Base-by-base conservation (phyloP, 2,113 vertebrate genomes). In the Lota lota region DNA sequence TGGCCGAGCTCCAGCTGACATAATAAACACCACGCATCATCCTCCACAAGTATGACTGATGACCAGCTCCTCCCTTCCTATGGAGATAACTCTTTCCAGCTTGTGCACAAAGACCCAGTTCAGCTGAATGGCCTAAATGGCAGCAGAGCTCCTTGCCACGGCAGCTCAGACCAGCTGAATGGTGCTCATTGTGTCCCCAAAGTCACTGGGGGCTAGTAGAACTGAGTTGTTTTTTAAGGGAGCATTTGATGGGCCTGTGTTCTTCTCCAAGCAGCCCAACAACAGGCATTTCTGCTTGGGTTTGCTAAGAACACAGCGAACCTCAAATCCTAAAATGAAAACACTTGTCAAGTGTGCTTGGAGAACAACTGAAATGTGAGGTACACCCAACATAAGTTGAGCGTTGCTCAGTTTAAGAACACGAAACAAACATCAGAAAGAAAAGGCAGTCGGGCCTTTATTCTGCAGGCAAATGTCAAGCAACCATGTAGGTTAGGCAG, bases 171-270 rank as follows among this genome's bases (percentile, higher is more conserved):
- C 78, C 81, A 73, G 77, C 85, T 91, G 84, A 92, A 91, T 91
- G 83, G 86, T 87, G 71, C 70, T 87, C 86, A 91, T 91, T 92
- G 90, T 92, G 89, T 89, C 80, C 67, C 78, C 64, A 58, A 65
- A 75, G 85, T 88, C 90, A 88, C 87, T 84, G 84, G 84, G 85
- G 84, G 86, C 83, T 79, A 14, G 65, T 76, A 88, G 80, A 87
- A 86, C 73, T 80, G 69, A 83, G 68, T 70, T 84, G 83, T 79
- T 89, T 88, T 89, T 87, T 83, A 90, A 88, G 79, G 85, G 73
- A 75, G 88, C 69, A 83, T 88, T 91, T 90, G 83, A 78, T 85
- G 85, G 15, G 58, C 72, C 81, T 74, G 69, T 63, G 73, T 84
- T 87, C 82, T 88, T 82, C 85, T 86, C 81, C 73, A 1, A 83